phyloP scores from a whole-genome alignment of 2,888 invertebrate genomes.

The Anagyrus pseudococci region DNA sequence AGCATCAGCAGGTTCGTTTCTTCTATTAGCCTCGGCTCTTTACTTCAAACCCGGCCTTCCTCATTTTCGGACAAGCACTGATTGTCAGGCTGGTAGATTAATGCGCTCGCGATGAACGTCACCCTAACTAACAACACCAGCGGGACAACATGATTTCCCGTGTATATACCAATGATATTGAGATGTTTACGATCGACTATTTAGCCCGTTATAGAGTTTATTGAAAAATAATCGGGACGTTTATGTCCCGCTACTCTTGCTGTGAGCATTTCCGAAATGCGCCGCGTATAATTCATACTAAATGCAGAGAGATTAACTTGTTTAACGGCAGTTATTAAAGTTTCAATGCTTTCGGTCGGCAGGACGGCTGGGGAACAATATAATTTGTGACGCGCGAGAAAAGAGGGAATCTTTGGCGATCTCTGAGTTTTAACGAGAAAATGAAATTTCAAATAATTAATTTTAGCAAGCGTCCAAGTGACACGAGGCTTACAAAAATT shows the following conservation, averaged over 20 bases:
- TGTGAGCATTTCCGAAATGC: too few species aligned
- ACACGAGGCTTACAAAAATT: conserved; percentile 30
- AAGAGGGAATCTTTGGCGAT: conserved; percentile 13
- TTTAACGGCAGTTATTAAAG: conserved; percentile 32
- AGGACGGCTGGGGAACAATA: conserved; percentile 20
- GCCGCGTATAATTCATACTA: conserved; percentile 13
- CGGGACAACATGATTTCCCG: too few species aligned
- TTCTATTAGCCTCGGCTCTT: too few species aligned
- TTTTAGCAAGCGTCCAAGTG: conserved; percentile 20
- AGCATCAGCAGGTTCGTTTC: conserved; percentile 60
- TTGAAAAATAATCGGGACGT: too few species aligned
- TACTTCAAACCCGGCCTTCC: too few species aligned
- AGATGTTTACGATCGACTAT: too few species aligned
- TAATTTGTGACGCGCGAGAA: conserved; percentile 22
- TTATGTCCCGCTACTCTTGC: too few species aligned
- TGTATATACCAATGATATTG: too few species aligned
- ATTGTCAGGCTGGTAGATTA: neutral
- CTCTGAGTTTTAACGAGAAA: neutral
- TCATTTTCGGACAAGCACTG: neutral
- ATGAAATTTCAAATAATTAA: conserved; percentile 32
- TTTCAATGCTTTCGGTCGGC: conserved; percentile 6
- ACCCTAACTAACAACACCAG: too few species aligned
- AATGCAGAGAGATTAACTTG: conserved; percentile 13
- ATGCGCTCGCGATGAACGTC: neutral
- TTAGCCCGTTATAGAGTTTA: too few species aligned